Evolutionary conservation across 2,888 invertebrate genomes (phyloP).

Genomic region (Philonicus albiceps): DNA sequence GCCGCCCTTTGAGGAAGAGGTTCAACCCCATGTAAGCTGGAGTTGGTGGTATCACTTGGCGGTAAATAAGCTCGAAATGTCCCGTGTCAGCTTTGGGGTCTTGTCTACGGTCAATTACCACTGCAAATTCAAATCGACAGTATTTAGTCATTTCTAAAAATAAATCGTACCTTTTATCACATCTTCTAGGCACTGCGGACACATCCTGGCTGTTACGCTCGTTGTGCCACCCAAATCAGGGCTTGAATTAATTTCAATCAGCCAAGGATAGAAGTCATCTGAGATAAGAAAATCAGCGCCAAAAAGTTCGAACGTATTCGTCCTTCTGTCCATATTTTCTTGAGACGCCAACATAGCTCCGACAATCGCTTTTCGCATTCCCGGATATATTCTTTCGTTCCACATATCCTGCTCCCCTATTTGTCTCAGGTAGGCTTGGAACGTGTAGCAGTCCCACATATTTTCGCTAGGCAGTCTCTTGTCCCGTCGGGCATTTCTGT

Average conservation of each 20-base stretch:
- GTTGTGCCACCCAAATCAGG: constrained; percentile 92
- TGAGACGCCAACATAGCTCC: constrained; percentile 89
- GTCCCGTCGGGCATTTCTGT: constrained; percentile 75
- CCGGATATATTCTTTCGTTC: constrained; percentile 88
- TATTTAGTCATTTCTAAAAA: neutral
- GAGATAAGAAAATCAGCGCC: constrained; percentile 96
- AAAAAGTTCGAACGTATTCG: constrained; percentile 90
- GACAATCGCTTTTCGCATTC: constrained; percentile 77
- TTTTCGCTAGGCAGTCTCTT: constrained; percentile 85
- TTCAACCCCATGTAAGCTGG: constrained; percentile 79
- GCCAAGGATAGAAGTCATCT: constrained; percentile 87
- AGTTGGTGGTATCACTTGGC: constrained; percentile 77
- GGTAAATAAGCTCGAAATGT: constrained; percentile 80
- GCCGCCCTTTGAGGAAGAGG: constrained; percentile 61
- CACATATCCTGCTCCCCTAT: constrained; percentile 81
- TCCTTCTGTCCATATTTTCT: constrained; percentile 78
- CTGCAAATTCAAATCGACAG: constrained; percentile 64
- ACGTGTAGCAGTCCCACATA: constrained; percentile 92
- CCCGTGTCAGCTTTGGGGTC: constrained; percentile 82
- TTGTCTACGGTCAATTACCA: constrained; percentile 77
- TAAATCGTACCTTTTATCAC: constrained; percentile 80
- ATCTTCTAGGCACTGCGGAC: constrained; percentile 88
- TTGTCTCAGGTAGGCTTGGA: constrained; percentile 72
- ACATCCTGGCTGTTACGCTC: constrained; percentile 85
- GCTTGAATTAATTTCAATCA: constrained; percentile 94